Conservation (phyloP, 2,113 vertebrate species). For the Syngnathoides biaculeatus region DNA sequence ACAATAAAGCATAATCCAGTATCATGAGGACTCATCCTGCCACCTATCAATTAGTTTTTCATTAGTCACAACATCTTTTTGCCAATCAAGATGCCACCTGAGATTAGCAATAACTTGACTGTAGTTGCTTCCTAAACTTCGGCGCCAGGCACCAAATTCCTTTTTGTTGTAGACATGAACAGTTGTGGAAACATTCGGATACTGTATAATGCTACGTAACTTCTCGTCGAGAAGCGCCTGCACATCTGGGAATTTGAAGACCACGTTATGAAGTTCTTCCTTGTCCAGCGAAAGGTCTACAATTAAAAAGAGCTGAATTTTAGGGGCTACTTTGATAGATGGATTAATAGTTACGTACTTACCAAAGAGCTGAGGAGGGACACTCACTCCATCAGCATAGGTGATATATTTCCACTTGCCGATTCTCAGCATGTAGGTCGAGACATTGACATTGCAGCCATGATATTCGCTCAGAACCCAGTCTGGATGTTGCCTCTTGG, state of each 20-base stretch:
- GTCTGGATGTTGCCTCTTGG: constrained; percentile 50
- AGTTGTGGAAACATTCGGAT: constrained; percentile 79
- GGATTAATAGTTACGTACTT: constrained; percentile 28
- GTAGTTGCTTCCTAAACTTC: constrained; percentile 81
- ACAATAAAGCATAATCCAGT: not conserved
- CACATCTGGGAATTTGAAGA: constrained; percentile 71
- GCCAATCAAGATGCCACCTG: constrained; percentile 92
- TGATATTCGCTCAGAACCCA: constrained; percentile 95
- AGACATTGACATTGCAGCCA: constrained; percentile 89
- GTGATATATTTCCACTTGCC: constrained; percentile 87
- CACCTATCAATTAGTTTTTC: constrained; percentile 81
- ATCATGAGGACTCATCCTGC: constrained; percentile 55
- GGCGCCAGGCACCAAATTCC: constrained; percentile 81
- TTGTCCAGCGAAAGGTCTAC: constrained; percentile 83
- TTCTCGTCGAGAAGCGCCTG: constrained; percentile 75
- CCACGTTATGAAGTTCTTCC: constrained; percentile 85
- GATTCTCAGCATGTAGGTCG: constrained; percentile 88
- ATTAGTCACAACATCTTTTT: constrained; percentile 71
- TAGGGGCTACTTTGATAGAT: not conserved
- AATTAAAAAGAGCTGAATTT: constrained; percentile 23
- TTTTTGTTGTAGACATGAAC: constrained; percentile 86
- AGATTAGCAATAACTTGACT: constrained; percentile 83
- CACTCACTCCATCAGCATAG: constrained; percentile 80
- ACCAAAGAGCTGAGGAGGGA: constrained; percentile 89
- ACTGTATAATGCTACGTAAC: constrained; percentile 80